Percentiles rank a stretch among this genome's conserved stretches.
phyloP scores from a whole-genome alignment of 92 coral and sea anemone genomes.

The Anthopleura xanthogrammica region DNA sequence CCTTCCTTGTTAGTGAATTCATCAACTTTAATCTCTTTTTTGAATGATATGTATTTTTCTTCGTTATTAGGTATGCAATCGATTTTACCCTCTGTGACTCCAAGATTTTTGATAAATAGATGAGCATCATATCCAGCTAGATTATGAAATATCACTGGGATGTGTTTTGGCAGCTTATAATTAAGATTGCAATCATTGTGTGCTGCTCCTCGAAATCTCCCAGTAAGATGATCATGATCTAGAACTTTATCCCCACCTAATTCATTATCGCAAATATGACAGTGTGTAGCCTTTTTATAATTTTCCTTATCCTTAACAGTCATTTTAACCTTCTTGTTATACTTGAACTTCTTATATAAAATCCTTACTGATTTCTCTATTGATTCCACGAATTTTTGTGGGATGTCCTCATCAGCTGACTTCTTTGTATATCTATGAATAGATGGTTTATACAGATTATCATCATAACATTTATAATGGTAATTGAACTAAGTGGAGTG shows the following conservation, averaged over 20 bases:
- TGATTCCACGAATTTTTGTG: too few species aligned
- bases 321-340: too few species aligned
- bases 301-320: neutral
- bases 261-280: conserved; percentile 9
- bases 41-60: conserved; percentile 32
- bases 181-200: conserved; percentile 34
- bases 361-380: too few species aligned
- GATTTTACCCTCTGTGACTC: conserved; percentile 24
- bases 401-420: neutral
- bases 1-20: conserved; percentile 2
- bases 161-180: conserved; percentile 12
- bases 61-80: conserved; percentile 38
- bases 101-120: conserved; percentile 25
- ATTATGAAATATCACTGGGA: conserved; percentile 49
- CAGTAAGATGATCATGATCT: neutral
- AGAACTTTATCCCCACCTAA: neutral
- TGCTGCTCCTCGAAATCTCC: conserved; percentile 31
- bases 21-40: conserved; percentile 16
- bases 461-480: neutral
- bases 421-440: neutral
- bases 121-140: conserved; percentile 33
- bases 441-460: neutral
- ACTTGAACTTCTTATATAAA: too few species aligned
- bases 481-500: too few species aligned
- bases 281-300: neutral